phyloP scores from a whole-genome alignment of 2,888 invertebrate genomes.

The Pegoplata infirma region DNA sequence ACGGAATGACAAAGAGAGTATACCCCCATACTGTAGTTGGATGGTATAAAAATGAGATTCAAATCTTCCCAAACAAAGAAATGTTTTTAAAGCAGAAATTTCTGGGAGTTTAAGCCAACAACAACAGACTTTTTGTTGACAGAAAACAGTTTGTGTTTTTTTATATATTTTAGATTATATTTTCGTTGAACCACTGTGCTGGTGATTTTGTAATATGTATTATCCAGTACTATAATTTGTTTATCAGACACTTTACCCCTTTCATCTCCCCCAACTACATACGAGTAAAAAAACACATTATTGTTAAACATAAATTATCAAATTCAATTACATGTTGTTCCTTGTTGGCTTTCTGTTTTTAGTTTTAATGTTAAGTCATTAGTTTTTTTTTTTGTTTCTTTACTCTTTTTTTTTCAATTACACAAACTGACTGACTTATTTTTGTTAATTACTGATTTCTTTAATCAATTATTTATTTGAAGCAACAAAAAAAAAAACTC shows the following conservation, averaged over 20 bases:
- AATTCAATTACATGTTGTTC: conserved; percentile 10
- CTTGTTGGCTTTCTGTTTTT: background rate
- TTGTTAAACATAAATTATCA: conserved; percentile 13
- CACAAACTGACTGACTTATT: background rate
- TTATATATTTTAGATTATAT: no score
- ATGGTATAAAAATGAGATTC: no score
- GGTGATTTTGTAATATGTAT: no score
- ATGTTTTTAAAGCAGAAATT: no score
- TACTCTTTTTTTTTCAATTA: background rate
- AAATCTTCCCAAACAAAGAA: no score
- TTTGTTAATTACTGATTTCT: conserved; percentile 28
- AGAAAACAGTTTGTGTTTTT: no score
- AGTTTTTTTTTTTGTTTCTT: conserved; percentile 15
- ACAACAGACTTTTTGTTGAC: no score
- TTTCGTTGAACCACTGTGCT: no score
- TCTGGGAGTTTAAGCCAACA: no score
- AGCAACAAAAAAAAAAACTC: background rate
- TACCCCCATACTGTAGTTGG: no score
- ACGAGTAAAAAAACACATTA: background rate
- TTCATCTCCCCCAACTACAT: background rate
- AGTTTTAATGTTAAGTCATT: conserved; percentile 29
- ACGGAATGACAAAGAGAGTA: no score
- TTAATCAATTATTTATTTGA: conserved; percentile 46
- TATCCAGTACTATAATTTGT: conserved; percentile 17
- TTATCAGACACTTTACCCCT: conserved; percentile 21